Percentiles rank a stretch among this genome's conserved stretches.
These are phyloP conservation scores for Tigriopus japonicus DNA, from an alignment of 1,140 invertebrate genomes.

Conservation along the genomic window DNA sequence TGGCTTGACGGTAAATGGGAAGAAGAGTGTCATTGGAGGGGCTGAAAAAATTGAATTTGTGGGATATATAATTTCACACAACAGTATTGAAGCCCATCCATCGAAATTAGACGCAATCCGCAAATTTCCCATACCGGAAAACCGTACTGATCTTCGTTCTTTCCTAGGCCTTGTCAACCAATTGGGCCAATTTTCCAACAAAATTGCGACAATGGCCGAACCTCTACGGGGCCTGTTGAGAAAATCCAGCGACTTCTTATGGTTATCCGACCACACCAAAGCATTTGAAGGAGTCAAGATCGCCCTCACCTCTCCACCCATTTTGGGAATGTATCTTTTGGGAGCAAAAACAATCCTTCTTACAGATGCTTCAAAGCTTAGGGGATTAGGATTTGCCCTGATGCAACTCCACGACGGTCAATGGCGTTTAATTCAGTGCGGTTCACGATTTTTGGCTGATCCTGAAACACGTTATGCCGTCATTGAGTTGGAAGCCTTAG, in stretches of 20 bases:
- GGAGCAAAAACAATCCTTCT: constrained; percentile 9
- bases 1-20: constrained; percentile 8
- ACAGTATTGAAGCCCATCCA: not conserved
- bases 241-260: constrained; percentile 3
- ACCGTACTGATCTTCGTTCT: constrained; percentile 15
- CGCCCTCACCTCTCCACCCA: not conserved
- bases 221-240: constrained; percentile 16
- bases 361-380: constrained; percentile 15
- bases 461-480: constrained; percentile 15
- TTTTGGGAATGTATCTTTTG: constrained; percentile 12
- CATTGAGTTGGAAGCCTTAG: constrained; percentile 17
- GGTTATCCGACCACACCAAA: constrained; percentile 14
- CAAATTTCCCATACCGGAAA: constrained; percentile 12
- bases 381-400: constrained; percentile 16
- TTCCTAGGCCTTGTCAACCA: constrained; percentile 9
- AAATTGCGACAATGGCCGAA: constrained; percentile 6
- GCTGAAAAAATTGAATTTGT: constrained; percentile 1
- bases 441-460: constrained; percentile 16
- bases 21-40: not conserved
- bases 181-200: not conserved
- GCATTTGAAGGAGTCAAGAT: constrained; percentile 16
- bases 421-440: constrained; percentile 15
- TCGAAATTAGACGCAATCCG: not conserved
- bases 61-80: not conserved
- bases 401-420: constrained; percentile 13